Percentiles rank a stretch among this genome's conserved stretches.
phyloP scores from a whole-genome alignment of 2,888 invertebrate genomes.

The Ormyrus pomaceus region DNA sequence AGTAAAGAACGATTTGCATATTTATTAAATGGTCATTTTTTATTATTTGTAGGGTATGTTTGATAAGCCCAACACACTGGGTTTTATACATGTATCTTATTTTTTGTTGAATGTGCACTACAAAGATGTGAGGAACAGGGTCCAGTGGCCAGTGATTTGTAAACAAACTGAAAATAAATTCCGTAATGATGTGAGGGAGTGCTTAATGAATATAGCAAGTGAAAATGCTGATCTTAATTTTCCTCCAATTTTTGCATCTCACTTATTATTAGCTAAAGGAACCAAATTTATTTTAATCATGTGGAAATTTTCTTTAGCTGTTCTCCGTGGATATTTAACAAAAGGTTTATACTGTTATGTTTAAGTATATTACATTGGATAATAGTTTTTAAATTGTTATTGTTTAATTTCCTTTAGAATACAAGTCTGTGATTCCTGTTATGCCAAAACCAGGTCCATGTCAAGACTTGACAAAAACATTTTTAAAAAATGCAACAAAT shows the following conservation, averaged over 20 bases:
- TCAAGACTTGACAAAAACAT: slow-evolving; percentile 59
- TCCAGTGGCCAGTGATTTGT: slow-evolving; percentile 70
- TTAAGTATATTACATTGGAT: neutral
- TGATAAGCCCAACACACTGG: slow-evolving; percentile 70
- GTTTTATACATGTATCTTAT: slow-evolving; percentile 68
- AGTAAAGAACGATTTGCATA: neutral
- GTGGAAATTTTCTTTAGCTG: slow-evolving; percentile 69
- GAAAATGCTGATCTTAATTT: slow-evolving; percentile 70
- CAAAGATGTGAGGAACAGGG: slow-evolving; percentile 63
- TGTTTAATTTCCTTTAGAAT: slow-evolving; percentile 50
- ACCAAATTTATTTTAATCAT: slow-evolving; percentile 70
- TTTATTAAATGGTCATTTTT: slow-evolving; percentile 16
- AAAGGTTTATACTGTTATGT: slow-evolving; percentile 50
- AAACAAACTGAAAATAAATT: slow-evolving; percentile 70
- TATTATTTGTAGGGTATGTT: slow-evolving; percentile 70
- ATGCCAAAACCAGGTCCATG: slow-evolving; percentile 62
- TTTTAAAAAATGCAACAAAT: slow-evolving; percentile 60
- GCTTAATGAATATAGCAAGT: slow-evolving; percentile 63
- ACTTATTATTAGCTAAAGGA: slow-evolving; percentile 70
- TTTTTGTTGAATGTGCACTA: slow-evolving; percentile 69
- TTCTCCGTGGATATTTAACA: slow-evolving; percentile 64
- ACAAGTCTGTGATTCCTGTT: slow-evolving; percentile 52
- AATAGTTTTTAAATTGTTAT: slow-evolving; percentile 22
- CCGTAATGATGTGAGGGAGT: slow-evolving; percentile 68
- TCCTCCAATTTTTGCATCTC: slow-evolving; percentile 68